A percentile compares a stretch with the other conserved stretches of the same genome.
Evolutionary conservation across 2,888 invertebrate genomes (phyloP).

Genomic region (Ophraella communa): DNA sequence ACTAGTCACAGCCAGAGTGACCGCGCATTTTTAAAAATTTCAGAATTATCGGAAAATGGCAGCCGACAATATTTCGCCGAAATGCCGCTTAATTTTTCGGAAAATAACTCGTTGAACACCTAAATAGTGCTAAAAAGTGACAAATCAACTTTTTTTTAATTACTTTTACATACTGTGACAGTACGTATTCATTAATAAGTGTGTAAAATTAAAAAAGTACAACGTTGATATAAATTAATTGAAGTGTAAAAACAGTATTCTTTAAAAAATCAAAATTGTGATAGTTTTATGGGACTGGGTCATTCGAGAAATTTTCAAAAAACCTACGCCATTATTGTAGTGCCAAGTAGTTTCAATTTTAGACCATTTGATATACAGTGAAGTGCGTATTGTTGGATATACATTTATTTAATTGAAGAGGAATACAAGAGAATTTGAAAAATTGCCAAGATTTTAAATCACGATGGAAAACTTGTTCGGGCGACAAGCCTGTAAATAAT

Average conservation of each 20-base stretch:
- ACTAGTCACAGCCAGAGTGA: constrained; percentile 52
- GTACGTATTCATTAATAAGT: constrained; percentile 29
- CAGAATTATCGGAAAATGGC: constrained; percentile 30
- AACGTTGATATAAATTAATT: no score
- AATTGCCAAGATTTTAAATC: constrained; percentile 30
- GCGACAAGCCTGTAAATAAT: constrained; percentile 30
- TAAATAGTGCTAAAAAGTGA: constrained; percentile 12
- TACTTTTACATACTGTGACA: constrained; percentile 20
- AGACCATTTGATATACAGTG: constrained; percentile 41
- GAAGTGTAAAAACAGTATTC: no score
- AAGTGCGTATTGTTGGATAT: constrained; percentile 41
- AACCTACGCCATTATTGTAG: constrained; percentile 41
- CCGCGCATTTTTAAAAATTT: constrained; percentile 40
- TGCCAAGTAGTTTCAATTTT: constrained; percentile 46
- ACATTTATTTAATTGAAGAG: constrained; percentile 36
- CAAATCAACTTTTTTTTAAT: background rate
- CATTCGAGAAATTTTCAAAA: constrained; percentile 38
- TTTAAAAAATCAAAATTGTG: constrained; percentile 2
- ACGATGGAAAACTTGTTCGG: constrained; percentile 4
- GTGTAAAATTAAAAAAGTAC: no score
- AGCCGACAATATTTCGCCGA: background rate
- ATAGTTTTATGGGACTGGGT: constrained; percentile 27
- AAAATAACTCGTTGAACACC: background rate
- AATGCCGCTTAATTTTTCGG: constrained; percentile 11
- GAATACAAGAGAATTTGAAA: constrained; percentile 29